A percentile compares a stretch with the other conserved stretches of the same genome.
Conservation (phyloP, 2,888 invertebrate species). For the Ctenicera cuprea region DNA sequence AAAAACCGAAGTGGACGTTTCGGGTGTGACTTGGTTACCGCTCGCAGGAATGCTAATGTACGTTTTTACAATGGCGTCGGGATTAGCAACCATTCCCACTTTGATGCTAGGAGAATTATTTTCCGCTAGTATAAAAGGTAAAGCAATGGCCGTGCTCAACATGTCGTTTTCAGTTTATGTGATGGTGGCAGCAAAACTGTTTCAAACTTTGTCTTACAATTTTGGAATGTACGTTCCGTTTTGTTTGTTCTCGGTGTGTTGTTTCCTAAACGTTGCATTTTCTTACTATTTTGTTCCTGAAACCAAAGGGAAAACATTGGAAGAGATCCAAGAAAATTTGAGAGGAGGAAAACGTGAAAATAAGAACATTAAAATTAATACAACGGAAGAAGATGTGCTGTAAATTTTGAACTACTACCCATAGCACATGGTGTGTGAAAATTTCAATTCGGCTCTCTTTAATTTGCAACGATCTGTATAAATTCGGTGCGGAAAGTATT, state of each 20-base stretch:
- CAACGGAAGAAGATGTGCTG: no score
- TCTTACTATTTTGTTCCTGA: conserved; percentile 66
- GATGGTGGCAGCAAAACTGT: conserved; percentile 61
- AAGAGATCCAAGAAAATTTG: conserved; percentile 66
- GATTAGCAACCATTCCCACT: conserved; percentile 63
- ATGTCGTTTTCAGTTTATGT: conserved; percentile 60
- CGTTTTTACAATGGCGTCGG: conserved; percentile 54
- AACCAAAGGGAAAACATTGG: conserved; percentile 67
- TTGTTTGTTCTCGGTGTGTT: conserved; percentile 61
- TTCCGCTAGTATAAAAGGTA: conserved; percentile 64
- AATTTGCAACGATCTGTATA: no score
- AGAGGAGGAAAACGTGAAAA: no score
- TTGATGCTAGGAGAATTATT: conserved; percentile 65
- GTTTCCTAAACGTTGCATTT: conserved; percentile 59
- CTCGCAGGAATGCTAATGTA: conserved; percentile 63
- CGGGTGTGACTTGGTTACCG: conserved; percentile 63
- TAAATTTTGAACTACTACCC: no score
- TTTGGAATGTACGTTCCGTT: conserved; percentile 65
- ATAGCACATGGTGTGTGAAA: conserved; percentile 49
- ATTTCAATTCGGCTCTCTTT: no score
- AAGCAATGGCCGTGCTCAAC: conserved; percentile 62
- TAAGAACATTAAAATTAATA: no score
- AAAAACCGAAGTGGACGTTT: conserved; percentile 52
- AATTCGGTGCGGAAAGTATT: no score
- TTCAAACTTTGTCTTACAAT: conserved; percentile 62